Conservation (phyloP, 1,140 invertebrate genomes). For the Dendrolimus kikuchii region DNA sequence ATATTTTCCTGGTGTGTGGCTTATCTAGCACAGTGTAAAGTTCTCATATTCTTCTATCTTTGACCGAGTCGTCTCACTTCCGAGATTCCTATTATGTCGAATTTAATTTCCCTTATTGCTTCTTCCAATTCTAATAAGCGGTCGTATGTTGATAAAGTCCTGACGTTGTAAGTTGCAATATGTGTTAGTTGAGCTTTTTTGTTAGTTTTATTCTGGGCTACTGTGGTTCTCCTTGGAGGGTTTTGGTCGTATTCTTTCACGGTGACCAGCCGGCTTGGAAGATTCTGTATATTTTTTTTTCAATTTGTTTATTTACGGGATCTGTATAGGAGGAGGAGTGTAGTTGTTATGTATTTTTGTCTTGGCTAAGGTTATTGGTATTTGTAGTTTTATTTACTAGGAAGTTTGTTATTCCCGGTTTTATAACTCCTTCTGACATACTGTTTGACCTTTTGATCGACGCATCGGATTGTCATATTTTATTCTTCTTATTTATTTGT, state of each 20-base stretch:
- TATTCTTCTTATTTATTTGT: conserved; percentile 16
- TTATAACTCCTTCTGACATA: conserved; percentile 18
- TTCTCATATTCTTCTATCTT: conserved; percentile 19
- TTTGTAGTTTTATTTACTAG: conserved; percentile 14
- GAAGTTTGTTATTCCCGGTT: conserved; percentile 19
- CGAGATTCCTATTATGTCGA: too few relatives aligned
- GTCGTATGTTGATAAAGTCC: too few relatives aligned
- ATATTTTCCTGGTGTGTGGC: conserved; percentile 10
- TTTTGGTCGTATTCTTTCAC: conserved; percentile 21
- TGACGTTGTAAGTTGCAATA: too few relatives aligned
- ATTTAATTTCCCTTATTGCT: too few relatives aligned
- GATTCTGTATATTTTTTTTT: conserved; percentile 12
- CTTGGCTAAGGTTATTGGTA: conserved; percentile 7
- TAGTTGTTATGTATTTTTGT: conserved; percentile 14
- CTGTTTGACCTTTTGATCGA: conserved; percentile 11
- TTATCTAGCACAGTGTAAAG: conserved; percentile 15
- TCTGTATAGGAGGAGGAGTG: conserved; percentile 6
- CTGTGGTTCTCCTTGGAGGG: too few relatives aligned
- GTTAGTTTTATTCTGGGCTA: too few relatives aligned
- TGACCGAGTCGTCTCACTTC: conserved; percentile 15
- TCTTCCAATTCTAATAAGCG: too few relatives aligned
- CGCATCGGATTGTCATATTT: conserved; percentile 2
- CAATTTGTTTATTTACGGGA: conserved; percentile 7
- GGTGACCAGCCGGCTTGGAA: conserved; percentile 25
- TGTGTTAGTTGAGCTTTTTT: too few relatives aligned